A percentile compares a stretch with the other conserved stretches of the same genome.
Conservation (phyloP, 2,113 vertebrate species). For the Notarius lentiginosus region DNA sequence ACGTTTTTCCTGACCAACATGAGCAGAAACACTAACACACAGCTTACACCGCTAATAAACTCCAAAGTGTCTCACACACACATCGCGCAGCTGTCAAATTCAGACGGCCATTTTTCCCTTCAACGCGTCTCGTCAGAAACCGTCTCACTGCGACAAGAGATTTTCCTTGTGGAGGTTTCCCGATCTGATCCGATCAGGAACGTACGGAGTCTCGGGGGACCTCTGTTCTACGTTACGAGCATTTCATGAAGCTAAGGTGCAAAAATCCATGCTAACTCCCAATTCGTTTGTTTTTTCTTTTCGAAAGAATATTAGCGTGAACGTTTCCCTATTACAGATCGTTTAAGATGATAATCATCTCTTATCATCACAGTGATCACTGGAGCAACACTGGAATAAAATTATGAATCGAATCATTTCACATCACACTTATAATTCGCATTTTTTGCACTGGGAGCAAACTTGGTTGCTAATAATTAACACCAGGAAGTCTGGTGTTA, state of each 20-base stretch:
- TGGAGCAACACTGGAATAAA: neutral
- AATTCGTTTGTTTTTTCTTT: too few species aligned
- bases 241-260: constrained; percentile 55
- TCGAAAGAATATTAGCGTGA: neutral
- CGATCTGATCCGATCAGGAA: neutral
- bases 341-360: neutral
- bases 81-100: neutral
- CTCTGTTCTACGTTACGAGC: constrained; percentile 60
- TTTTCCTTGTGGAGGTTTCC: constrained; percentile 53
- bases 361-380: neutral
- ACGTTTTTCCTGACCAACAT: neutral
- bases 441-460: neutral
- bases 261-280: constrained; percentile 26
- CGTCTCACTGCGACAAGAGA: constrained; percentile 38
- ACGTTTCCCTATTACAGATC: neutral
- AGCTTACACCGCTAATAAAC: neutral
- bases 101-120: constrained; percentile 1
- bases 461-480: neutral
- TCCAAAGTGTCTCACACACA: neutral
- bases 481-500: neutral
- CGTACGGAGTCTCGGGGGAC: constrained; percentile 40
- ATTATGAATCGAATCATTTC: neutral
- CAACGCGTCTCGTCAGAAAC: constrained; percentile 2
- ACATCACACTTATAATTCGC: neutral
- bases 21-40: neutral